phyloP scores from a whole-genome alignment of 1,140 invertebrate genomes.

The Frieseomelitta varia region DNA sequence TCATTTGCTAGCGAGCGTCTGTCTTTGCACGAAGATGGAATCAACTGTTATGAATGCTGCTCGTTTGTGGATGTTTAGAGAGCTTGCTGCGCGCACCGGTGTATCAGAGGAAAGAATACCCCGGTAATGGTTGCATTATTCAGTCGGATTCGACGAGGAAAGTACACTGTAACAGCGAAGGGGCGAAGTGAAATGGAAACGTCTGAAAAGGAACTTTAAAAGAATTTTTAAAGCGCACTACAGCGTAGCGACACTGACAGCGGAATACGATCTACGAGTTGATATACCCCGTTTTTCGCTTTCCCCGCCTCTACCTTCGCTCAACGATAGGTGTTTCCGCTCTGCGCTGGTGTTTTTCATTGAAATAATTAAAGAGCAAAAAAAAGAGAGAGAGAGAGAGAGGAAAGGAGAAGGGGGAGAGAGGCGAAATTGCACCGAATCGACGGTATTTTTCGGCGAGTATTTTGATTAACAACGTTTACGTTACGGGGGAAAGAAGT shows the following conservation, averaged over 20 bases:
- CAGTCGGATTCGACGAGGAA: conserved; percentile 44
- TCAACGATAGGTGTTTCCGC: too few relatives aligned
- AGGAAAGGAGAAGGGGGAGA: too few relatives aligned
- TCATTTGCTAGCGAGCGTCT: conserved; percentile 13
- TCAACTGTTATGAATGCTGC: conserved; percentile 45
- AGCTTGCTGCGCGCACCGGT: conserved; percentile 7
- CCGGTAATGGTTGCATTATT: conserved; percentile 47
- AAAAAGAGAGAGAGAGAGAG: too few relatives aligned
- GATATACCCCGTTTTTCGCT: not conserved
- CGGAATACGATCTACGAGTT: not conserved
- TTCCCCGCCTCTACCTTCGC: too few relatives aligned
- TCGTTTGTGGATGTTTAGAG: conserved; percentile 49
- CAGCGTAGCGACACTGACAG: not conserved
- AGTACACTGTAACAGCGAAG: conserved; percentile 28
- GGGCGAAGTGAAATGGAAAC: conserved; percentile 47
- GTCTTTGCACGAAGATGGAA: conserved; percentile 23
- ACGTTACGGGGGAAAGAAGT: not conserved
- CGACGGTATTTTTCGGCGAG: not conserved
- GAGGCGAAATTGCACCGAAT: not conserved
- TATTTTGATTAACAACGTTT: not conserved
- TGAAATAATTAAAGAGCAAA: not conserved
- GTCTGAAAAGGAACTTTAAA: conserved; percentile 29
- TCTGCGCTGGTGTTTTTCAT: not conserved
- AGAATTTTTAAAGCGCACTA: conserved; percentile 45
- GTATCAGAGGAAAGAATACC: conserved; percentile 38